Base-by-base conservation (phyloP, 2,797 vertebrate species). In the Merluccius polli region DNA sequence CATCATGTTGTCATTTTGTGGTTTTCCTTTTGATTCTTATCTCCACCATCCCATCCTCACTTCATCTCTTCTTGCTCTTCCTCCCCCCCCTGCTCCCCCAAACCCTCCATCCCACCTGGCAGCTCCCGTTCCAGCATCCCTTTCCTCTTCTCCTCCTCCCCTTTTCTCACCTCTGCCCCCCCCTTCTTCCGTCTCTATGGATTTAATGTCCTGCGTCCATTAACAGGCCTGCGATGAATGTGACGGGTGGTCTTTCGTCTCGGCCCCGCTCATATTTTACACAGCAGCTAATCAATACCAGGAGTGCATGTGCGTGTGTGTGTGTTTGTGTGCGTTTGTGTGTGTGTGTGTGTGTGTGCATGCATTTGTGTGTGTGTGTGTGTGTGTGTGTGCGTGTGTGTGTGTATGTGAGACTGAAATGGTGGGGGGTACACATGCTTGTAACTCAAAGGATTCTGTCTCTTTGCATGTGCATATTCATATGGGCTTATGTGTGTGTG, bases 271-370 rank as follows among this genome's bases (percentile, higher is more conserved):
- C 83, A 87, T 81, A 89, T 84, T 85, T 85, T 84, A 87, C 82
- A 84, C 76, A 78, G 83, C 65, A 76, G 82, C 70, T 82, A 81
- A 90, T 90, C 86, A 86, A 88, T 90, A 87, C 72, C 31, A 68
- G 30, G 78, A 82, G 71, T 44, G 73, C 76, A n/a, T n/a, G 59
- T 65, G 21, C 9, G 59, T 65, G 59, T 65, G 59, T 65, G 59
- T 24, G 59, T 65, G 24, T 24, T n/a, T 10, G 59, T 65, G 59
- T 24, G 59, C 10, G 59, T 65, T 4, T 27, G 5, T 27, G n/a
- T 65, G n/a, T 65, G n/a, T 27, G 59, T 65, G n/a, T 65, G 2
- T 65, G n/a, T 12, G 59, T 65, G 21, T 65, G 59, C 0, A n/a
- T 27, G 59, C 27, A 6, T 65, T 2, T 65, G n/a, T 4, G 59